Evolutionary conservation across 92 coral and sea anemone genomes (phyloP).

Genomic region (Micromussa lordhowensis): DNA sequence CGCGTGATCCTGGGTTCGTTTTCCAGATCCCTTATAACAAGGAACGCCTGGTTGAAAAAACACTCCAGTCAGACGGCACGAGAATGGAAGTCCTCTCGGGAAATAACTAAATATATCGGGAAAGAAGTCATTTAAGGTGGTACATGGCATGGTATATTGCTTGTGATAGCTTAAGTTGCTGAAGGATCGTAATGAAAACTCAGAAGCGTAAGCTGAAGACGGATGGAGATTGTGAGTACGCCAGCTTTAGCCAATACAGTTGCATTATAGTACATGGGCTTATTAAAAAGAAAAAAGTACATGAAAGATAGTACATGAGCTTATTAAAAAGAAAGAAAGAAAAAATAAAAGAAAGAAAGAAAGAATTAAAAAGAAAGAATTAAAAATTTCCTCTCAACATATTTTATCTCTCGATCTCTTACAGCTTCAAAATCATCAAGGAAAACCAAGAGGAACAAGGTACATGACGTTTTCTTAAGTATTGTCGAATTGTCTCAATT

Average conservation of each 20-base stretch:
- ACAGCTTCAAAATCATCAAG: slow-evolving; percentile 60
- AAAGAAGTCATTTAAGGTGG: neutral
- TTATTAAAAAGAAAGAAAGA: too few relatives aligned
- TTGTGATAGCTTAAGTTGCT: neutral
- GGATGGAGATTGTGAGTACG: slow-evolving; percentile 63
- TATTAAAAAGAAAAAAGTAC: too few relatives aligned
- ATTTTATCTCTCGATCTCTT: too few relatives aligned
- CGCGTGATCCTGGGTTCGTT: too few relatives aligned
- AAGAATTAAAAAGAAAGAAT: too few relatives aligned
- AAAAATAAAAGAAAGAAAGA: too few relatives aligned
- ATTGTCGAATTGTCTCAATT: neutral
- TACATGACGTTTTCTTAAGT: neutral
- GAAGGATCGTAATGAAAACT: slow-evolving; percentile 60
- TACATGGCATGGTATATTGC: neutral
- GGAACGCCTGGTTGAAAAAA: slow-evolving; percentile 29
- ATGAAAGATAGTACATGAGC: too few relatives aligned
- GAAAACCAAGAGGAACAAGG: slow-evolving; percentile 77
- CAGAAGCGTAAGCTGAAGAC: slow-evolving; percentile 58
- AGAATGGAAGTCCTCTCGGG: neutral
- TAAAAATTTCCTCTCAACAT: too few relatives aligned
- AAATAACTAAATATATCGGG: neutral
- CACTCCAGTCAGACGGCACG: too few relatives aligned
- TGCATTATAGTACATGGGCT: too few relatives aligned
- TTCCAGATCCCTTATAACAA: neutral
- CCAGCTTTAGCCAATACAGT: too few relatives aligned